These are phyloP conservation scores for Agrochola litura DNA, from an alignment of 2,888 invertebrate genomes.

Conservation along the genomic window DNA sequence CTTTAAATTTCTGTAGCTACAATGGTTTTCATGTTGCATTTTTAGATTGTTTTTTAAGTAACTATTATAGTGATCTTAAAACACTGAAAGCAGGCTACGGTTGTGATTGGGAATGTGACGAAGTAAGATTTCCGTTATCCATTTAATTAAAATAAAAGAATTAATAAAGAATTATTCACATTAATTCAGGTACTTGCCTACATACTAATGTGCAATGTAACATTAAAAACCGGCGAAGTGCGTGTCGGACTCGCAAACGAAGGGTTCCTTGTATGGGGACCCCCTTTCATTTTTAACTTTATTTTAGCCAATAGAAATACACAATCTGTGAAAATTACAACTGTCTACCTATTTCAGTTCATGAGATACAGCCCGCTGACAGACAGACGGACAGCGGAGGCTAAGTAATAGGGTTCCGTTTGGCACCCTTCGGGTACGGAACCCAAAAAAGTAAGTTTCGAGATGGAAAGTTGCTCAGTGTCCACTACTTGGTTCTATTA, in stretches of 20 bases:
- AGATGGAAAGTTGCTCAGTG: not conserved
- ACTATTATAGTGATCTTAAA: not conserved
- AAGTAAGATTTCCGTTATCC: not conserved
- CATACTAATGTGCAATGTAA: not conserved
- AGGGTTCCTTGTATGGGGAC: no score
- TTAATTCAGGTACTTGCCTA: not conserved
- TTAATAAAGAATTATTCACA: not conserved
- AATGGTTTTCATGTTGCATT: no score
- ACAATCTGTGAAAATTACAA: no score
- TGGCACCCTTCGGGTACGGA: no score
- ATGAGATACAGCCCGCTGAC: no score
- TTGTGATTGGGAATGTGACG: not conserved
- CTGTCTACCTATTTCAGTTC: no score
- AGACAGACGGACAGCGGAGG: no score
- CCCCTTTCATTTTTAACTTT: no score
- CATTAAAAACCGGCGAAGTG: no score
- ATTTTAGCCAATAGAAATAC: no score
- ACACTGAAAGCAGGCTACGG: not conserved
- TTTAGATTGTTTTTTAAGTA: not conserved
- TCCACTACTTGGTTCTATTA: not conserved
- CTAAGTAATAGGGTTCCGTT: no score
- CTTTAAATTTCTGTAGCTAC: not conserved
- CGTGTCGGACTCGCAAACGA: no score
- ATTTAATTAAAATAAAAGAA: constrained; percentile 6
- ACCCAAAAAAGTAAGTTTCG: not conserved